Percentiles rank a stretch among this genome's conserved stretches.
phyloP scores from a whole-genome alignment of 1,140 invertebrate genomes.

The Oppia nitens region DNA sequence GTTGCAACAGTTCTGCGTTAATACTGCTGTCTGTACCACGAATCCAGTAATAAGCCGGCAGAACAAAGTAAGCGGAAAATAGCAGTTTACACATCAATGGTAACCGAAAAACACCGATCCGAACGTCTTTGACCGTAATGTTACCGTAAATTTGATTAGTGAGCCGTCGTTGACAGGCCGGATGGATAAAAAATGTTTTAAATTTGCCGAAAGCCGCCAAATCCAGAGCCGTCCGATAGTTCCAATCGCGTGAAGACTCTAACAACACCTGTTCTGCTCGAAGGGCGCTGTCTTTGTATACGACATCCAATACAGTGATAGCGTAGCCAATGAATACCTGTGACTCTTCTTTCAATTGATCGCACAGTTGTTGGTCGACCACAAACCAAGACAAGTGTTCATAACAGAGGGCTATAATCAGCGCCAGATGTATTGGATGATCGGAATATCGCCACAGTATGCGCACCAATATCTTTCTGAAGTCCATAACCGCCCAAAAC shows the following conservation, averaged over 20 bases:
- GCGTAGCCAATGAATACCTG: constrained; percentile 31
- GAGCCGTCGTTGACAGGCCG: constrained; percentile 32
- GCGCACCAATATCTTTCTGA: constrained; percentile 25
- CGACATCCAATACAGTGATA: constrained; percentile 28
- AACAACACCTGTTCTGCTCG: constrained; percentile 28
- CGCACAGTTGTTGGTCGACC: constrained; percentile 18
- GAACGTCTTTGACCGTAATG: constrained; percentile 27
- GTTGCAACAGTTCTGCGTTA: background rate
- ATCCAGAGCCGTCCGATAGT: constrained; percentile 25
- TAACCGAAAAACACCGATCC: constrained; percentile 24
- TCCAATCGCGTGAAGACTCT: constrained; percentile 28
- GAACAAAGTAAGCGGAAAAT: constrained; percentile 28
- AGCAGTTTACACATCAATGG: constrained; percentile 30
- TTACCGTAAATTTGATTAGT: constrained; percentile 27
- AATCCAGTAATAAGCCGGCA: constrained; percentile 33
- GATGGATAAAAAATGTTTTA: constrained; percentile 29
- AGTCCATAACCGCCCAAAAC: constrained; percentile 28
- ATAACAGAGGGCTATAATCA: constrained; percentile 26
- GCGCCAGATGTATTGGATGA: constrained; percentile 31
- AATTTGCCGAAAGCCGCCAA: constrained; percentile 20
- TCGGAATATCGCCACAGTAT: constrained; percentile 30
- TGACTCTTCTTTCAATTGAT: constrained; percentile 20
- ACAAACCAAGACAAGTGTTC: constrained; percentile 20
- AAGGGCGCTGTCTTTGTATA: constrained; percentile 24
- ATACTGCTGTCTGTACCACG: constrained; percentile 14